Evolutionary conservation across 2,113 vertebrate species (phyloP).

Genomic region (Taxidea taxus): DNA sequence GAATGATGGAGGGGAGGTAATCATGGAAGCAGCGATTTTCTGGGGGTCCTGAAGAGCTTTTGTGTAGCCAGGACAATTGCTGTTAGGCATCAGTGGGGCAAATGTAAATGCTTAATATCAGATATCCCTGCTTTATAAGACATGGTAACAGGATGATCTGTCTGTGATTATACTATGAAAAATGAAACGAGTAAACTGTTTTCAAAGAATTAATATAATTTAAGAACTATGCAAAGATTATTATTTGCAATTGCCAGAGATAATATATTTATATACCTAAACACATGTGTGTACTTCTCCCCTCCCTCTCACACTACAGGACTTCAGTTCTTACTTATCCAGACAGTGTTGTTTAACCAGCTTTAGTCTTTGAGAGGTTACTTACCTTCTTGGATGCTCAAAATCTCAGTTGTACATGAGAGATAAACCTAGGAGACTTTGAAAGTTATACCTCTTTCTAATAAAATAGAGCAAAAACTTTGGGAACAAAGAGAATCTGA

Average conservation of each 20-base stretch:
- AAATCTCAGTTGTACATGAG: background rate
- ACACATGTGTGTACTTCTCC: background rate
- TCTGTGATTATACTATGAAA: background rate
- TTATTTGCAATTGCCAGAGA: background rate
- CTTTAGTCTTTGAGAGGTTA: background rate
- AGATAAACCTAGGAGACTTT: background rate
- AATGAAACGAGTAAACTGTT: background rate
- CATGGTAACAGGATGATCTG: background rate
- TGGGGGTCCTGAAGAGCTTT: background rate
- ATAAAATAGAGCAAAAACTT: background rate
- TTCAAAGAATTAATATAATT: slow-evolving; percentile 22
- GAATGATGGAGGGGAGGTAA: background rate
- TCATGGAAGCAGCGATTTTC: background rate
- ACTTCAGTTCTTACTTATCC: background rate
- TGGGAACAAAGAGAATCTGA: background rate
- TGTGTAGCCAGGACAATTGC: background rate
- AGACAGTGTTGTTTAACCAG: background rate
- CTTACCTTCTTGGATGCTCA: background rate
- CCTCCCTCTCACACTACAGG: background rate
- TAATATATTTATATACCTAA: background rate
- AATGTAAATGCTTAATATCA: background rate
- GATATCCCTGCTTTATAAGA: background rate
- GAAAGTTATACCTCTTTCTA: background rate
- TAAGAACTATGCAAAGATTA: background rate
- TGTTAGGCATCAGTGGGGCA: background rate